Evolutionary conservation across 2,888 invertebrate genomes (phyloP), one percentile per base, ranked within the genome.

Genomic region (Noctua comes): DNA sequence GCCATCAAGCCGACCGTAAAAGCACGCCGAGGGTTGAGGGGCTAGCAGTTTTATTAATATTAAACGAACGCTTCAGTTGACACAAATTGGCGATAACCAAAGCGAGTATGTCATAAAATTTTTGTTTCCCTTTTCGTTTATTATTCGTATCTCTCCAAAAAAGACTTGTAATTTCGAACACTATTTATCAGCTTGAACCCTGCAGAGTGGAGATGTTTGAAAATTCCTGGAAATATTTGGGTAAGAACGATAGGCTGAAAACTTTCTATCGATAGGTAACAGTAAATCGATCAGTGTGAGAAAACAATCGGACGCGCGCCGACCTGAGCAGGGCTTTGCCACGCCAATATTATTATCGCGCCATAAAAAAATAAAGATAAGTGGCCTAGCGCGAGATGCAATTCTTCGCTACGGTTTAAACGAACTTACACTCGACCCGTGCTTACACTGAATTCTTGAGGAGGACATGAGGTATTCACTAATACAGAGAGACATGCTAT

Each of bases 1-100:
- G 94, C 95, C 94, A 95, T 95, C 94, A 95, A 96, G 90, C 95
- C 95, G 93, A 95, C 95, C 96, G 95, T 96, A 95, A 96, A 96
- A 95, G 94, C 92, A 93, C 93, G 94, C 93, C 90, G 93, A 95
- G 96, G 96, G 95, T 95, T 95, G 95, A 94, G 93, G 93, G 93
- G 94, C 94, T 93, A 94, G 94, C 94, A 93, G 92, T 95, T 96
- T 96, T 96, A 96, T 96, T 96, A 96, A 96, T 96, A 96, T 96
- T 96, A 95, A 96, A 96, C 94, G 95, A 95, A 96, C 94, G 95
- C 95, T 95, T 95, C 95, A 94, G 95, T 95, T 96, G 96, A 96
- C 96, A 95, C 95, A 95, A 96, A 96, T 96, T 96, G 96, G 95
- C 96, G 95, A 95, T 95, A 95, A 96, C 94, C 95, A 92, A 95